These are phyloP conservation scores for Lepidocyrtoides sp. DNA, from an alignment of 2,888 invertebrate genomes.

Conservation along the genomic window DNA sequence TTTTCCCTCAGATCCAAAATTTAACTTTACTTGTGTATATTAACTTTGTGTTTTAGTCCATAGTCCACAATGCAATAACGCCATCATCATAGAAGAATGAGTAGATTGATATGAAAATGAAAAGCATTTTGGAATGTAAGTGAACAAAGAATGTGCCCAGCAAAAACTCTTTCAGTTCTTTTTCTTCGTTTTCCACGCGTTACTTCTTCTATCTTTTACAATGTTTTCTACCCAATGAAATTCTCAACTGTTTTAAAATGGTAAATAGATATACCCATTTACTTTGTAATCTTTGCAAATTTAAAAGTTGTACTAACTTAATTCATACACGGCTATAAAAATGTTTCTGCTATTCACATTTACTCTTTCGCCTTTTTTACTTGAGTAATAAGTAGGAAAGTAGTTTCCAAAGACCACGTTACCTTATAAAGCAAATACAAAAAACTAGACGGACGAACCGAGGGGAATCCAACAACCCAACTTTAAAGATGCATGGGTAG, in stretches of 20 bases:
- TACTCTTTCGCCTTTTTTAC: neutral
- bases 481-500: neutral
- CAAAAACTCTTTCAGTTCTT: neutral
- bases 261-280: constrained; percentile 42
- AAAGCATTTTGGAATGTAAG: constrained; percentile 8
- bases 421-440: neutral
- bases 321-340: neutral
- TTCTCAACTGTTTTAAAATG: constrained; percentile 31
- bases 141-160: neutral
- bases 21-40: constrained; percentile 13
- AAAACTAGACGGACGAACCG: neutral
- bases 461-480: neutral
- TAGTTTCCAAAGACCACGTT: neutral
- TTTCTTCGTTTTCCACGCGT: neutral
- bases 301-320: neutral
- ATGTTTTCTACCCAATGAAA: neutral
- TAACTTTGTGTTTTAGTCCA: neutral
- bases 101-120: constrained; percentile 15
- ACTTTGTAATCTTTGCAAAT: constrained; percentile 11
- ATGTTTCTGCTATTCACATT: neutral
- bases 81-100: constrained; percentile 14
- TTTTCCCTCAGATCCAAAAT: constrained; percentile 32
- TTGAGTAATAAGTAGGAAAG: no score
- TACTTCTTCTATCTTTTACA: neutral
- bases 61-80: constrained; percentile 24